These are phyloP conservation scores for Apis dorsata DNA, from an alignment of 1,140 invertebrate species.

Conservation along the genomic window DNA sequence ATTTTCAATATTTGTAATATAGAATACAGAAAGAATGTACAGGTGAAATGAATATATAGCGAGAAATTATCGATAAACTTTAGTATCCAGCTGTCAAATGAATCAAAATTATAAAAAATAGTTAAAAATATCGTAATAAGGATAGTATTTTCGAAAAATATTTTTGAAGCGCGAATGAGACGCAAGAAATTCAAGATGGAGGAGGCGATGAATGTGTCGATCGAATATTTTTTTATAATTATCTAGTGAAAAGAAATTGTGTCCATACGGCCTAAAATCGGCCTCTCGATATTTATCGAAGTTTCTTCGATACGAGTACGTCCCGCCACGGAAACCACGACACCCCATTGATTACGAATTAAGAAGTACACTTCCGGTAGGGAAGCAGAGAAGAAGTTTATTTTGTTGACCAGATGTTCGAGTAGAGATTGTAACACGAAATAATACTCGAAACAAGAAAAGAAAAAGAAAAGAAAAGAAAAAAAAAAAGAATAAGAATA, in stretches of 20 bases:
- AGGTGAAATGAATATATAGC: not conserved
- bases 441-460: not conserved
- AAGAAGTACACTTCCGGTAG: constrained; percentile 35
- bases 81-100: not conserved
- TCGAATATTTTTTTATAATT: constrained; percentile 43
- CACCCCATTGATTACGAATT: constrained; percentile 46
- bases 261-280: constrained; percentile 11
- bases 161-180: constrained; percentile 19
- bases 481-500: constrained; percentile 32
- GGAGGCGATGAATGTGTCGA: constrained; percentile 27
- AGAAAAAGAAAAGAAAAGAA: constrained; percentile 4
- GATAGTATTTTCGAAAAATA: not conserved
- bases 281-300: not conserved
- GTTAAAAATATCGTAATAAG: not conserved
- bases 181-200: not conserved
- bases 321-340: not conserved
- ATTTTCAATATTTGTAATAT: not conserved
- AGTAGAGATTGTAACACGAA: constrained; percentile 35
- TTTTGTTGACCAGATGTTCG: constrained; percentile 54
- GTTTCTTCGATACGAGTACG: not conserved
- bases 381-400: constrained; percentile 61
- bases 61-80: not conserved
- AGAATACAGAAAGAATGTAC: not conserved
- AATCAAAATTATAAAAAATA: not conserved
- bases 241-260: constrained; percentile 4